Conservation (phyloP, 1,140 invertebrate genomes). For the Piezodorus guildinii region DNA sequence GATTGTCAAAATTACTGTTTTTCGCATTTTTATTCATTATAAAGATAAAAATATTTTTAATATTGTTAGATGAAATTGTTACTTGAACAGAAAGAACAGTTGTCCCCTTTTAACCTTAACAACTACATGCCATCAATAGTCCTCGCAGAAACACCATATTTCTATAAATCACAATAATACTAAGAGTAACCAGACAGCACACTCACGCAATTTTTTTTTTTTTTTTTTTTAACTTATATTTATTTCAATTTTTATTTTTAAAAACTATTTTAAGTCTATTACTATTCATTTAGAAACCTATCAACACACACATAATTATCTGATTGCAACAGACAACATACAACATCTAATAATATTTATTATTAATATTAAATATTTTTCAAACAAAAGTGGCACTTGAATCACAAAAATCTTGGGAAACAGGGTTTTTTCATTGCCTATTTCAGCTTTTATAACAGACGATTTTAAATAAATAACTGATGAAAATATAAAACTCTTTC, state of each 20-base stretch:
- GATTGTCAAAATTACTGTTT: slow-evolving; percentile 16
- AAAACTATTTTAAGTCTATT: slow-evolving; percentile 7
- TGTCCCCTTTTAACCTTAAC: no score
- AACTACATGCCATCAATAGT: background rate
- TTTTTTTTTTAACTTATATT: background rate
- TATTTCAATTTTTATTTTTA: background rate
- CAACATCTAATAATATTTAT: slow-evolving; percentile 28
- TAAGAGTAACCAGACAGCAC: slow-evolving; percentile 4
- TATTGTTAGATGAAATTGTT: no score
- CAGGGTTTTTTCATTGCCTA: slow-evolving; percentile 1
- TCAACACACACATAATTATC: slow-evolving; percentile 26
- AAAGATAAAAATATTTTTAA: no score
- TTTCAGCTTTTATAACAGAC: background rate
- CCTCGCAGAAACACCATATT: slow-evolving; percentile 23
- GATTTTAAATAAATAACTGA: background rate
- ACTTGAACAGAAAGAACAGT: no score
- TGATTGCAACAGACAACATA: slow-evolving; percentile 27
- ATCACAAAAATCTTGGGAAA: slow-evolving; percentile 29
- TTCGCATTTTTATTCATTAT: background rate
- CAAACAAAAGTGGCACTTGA: slow-evolving; percentile 32
- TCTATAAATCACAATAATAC: slow-evolving; percentile 8
- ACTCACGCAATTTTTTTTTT: background rate
- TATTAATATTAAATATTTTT: slow-evolving; percentile 26
- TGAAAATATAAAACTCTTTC: background rate
- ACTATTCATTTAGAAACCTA: slow-evolving; percentile 19